phyloP scores from a whole-genome alignment of 2,113 vertebrate genomes.

The Triplophysa dalaica region DNA sequence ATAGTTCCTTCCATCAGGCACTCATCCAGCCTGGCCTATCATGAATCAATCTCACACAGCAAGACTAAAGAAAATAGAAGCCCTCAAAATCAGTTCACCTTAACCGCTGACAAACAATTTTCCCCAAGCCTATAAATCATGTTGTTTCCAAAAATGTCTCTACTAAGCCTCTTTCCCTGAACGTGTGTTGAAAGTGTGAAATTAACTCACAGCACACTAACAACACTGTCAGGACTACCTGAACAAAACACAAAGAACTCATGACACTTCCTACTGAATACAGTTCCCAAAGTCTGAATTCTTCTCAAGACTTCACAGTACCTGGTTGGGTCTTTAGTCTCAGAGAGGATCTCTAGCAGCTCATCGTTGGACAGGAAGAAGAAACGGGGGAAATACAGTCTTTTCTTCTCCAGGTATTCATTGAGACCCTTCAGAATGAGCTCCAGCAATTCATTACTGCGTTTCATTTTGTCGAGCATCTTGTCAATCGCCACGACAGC shows the following conservation, averaged over 20 bases:
- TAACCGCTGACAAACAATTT: slow-evolving; percentile 18
- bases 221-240: neutral
- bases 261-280: neutral
- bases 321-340: slow-evolving; percentile 91
- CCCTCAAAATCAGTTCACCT: slow-evolving; percentile 4
- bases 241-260: neutral
- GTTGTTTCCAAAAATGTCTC: neutral
- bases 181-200: neutral
- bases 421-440: slow-evolving; percentile 90
- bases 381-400: slow-evolving; percentile 88
- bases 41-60: slow-evolving; percentile 13
- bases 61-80: slow-evolving; percentile 4
- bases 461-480: slow-evolving; percentile 83
- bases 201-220: slow-evolving; percentile 17
- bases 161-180: neutral
- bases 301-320: slow-evolving; percentile 52
- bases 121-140: slow-evolving; percentile 17
- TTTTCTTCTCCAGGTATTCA: slow-evolving; percentile 89
- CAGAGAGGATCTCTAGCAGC: slow-evolving; percentile 89
- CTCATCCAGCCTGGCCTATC: neutral
- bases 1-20: neutral
- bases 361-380: slow-evolving; percentile 94
- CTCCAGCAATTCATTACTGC: slow-evolving; percentile 82
- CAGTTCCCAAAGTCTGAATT: neutral
- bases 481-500: slow-evolving; percentile 78